Evolutionary conservation across 2,113 vertebrate genomes (phyloP).

Genomic region (Notothenia coriiceps): DNA sequence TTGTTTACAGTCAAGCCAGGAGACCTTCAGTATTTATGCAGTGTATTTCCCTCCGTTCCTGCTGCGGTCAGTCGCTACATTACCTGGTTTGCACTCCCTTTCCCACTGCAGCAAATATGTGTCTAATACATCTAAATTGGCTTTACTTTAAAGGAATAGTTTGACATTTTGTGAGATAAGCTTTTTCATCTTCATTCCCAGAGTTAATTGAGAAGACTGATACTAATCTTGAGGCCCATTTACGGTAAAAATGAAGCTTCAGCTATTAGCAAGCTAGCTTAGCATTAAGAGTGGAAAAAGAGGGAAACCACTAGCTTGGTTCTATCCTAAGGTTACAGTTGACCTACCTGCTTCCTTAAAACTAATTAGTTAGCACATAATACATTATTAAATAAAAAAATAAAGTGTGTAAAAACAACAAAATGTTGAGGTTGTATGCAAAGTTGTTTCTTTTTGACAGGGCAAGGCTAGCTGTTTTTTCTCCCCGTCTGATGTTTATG

Average conservation of each 20-base stretch:
- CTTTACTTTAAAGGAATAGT: not conserved
- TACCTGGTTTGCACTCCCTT: not conserved
- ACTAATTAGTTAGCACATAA: not conserved
- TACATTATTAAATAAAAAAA: constrained; percentile 11
- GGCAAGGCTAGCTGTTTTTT: not conserved
- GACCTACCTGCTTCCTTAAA: not conserved
- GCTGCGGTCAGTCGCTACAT: constrained; percentile 1
- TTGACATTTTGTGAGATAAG: constrained; percentile 2
- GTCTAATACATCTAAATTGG: not conserved
- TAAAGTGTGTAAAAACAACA: not conserved
- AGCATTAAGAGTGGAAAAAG: not conserved
- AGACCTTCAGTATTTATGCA: not conserved
- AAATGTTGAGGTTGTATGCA: not conserved
- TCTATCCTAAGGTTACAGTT: not conserved
- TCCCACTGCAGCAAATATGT: constrained; percentile 2
- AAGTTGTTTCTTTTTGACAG: not conserved
- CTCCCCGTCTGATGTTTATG: not conserved
- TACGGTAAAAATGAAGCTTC: not conserved
- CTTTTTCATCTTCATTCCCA: not conserved
- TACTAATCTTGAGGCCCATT: not conserved
- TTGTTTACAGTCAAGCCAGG: constrained; percentile 31
- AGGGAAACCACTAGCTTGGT: not conserved
- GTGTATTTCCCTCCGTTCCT: not conserved
- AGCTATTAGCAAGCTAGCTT: not conserved
- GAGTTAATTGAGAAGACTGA: constrained; percentile 5